phyloP scores from a whole-genome alignment of 1,140 invertebrate genomes.

The Brachystomella parvula region DNA sequence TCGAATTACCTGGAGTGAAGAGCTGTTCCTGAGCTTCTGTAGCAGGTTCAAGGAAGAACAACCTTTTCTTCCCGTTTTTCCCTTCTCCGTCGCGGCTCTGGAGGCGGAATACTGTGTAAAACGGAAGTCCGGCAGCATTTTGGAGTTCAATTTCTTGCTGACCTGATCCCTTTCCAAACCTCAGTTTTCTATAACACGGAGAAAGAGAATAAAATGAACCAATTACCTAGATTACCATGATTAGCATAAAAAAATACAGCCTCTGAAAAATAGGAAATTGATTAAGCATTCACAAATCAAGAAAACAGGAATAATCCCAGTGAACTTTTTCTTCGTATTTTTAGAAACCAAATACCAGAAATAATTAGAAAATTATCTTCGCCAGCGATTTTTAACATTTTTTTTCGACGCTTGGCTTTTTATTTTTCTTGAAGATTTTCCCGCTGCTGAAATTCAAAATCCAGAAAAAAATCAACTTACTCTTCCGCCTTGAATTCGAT shows the following conservation, averaged over 20 bases:
- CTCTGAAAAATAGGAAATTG: no score
- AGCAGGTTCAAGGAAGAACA: background rate
- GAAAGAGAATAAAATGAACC: background rate
- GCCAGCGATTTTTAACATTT: background rate
- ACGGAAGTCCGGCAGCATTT: conserved; percentile 14
- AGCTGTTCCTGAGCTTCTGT: background rate
- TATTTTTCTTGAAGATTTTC: background rate
- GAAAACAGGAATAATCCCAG: no score
- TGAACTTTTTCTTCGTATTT: no score
- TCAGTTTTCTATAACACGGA: conserved; percentile 17
- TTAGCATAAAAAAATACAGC: no score
- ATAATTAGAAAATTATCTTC: no score
- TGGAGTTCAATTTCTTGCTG: conserved; percentile 24
- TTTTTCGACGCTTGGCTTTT: background rate
- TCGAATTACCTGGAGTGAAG: background rate
- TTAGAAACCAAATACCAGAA: no score
- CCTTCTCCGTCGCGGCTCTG: background rate
- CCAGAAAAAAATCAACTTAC: conserved; percentile 19
- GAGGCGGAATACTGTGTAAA: conserved; percentile 19
- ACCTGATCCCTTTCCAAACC: conserved; percentile 24
- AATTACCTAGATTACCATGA: background rate
- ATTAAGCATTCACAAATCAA: no score
- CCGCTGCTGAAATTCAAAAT: conserved; percentile 3
- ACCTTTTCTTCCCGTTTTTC: background rate
- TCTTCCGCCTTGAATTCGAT: conserved; percentile 25